phyloP scores from a whole-genome alignment of 2,888 invertebrate genomes.

The Caenorhabditis angaria region DNA sequence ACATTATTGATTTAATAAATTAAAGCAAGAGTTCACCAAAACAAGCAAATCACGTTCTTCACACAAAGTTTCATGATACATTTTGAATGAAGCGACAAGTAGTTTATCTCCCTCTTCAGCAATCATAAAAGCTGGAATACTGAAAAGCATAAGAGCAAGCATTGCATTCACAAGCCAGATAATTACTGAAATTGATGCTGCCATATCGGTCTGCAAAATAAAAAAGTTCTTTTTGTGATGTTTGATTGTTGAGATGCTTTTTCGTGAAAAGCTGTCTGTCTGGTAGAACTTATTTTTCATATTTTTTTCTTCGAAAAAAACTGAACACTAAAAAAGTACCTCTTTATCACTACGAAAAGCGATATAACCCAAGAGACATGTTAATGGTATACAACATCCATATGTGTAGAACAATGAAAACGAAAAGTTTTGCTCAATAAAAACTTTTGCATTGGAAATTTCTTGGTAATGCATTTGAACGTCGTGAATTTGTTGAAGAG shows the following conservation, averaged over 20 bases:
- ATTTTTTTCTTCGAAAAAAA: neutral
- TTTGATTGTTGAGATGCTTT: too few species aligned
- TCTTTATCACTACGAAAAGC: constrained; percentile 34
- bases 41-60: constrained; percentile 55
- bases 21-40: constrained; percentile 26
- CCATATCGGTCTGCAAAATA: constrained; percentile 38
- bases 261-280: too few species aligned
- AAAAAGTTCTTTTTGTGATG: neutral
- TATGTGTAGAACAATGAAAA: constrained; percentile 50
- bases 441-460: constrained; percentile 45
- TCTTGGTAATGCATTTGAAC: constrained; percentile 52
- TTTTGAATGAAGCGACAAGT: constrained; percentile 52
- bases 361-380: constrained; percentile 41
- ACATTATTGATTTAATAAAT: neutral
- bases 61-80: constrained; percentile 58
- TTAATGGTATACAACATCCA: constrained; percentile 49
- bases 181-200: constrained; percentile 46
- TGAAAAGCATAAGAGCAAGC: constrained; percentile 48
- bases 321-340: constrained; percentile 7
- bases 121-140: constrained; percentile 58
- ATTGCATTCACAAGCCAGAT: constrained; percentile 55
- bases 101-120: constrained; percentile 58
- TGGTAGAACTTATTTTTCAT: neutral
- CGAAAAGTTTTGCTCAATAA: constrained; percentile 49
- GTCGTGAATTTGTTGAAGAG: constrained; percentile 47